phyloP scores from a whole-genome alignment of 2,888 invertebrate species.

The Thumatha senex region DNA sequence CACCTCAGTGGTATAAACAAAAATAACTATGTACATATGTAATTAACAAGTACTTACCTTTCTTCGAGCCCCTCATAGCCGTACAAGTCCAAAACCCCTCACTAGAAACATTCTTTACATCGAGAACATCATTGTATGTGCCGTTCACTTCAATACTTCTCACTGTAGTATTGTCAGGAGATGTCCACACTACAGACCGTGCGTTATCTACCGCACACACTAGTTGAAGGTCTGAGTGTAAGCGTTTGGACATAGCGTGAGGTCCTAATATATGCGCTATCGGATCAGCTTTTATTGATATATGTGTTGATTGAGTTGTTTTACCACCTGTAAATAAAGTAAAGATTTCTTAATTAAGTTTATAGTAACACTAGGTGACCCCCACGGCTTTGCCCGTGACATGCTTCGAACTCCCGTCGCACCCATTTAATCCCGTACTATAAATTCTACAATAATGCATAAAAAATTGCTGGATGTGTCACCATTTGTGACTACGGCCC shows the following conservation, averaged over 20 bases:
- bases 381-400: no score
- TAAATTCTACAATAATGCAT: no score
- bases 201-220: slow-evolving; percentile 60
- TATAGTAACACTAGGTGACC: no score
- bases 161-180: slow-evolving; percentile 40
- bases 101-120: slow-evolving; percentile 49
- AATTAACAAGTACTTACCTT: no score
- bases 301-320: slow-evolving; percentile 46
- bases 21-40: no score
- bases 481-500: no score
- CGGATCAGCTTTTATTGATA: slow-evolving; percentile 51
- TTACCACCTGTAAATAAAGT: slow-evolving; percentile 56
- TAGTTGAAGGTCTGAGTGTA: slow-evolving; percentile 47
- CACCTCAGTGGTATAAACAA: no score
- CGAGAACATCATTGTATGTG: slow-evolving; percentile 43
- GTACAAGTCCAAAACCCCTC: slow-evolving; percentile 62
- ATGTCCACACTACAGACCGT: slow-evolving; percentile 48
- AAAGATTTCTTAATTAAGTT: no score
- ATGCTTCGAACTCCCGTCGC: no score
- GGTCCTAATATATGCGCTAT: slow-evolving; percentile 63
- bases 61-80: slow-evolving; percentile 43
- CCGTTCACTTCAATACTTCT: slow-evolving; percentile 36
- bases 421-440: no score
- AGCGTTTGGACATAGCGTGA: slow-evolving; percentile 43
- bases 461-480: no score